Percentiles rank a stretch among this genome's conserved stretches.
Evolutionary conservation across 2,113 vertebrate species (phyloP).

Genomic region (Neogobius melanostomus): DNA sequence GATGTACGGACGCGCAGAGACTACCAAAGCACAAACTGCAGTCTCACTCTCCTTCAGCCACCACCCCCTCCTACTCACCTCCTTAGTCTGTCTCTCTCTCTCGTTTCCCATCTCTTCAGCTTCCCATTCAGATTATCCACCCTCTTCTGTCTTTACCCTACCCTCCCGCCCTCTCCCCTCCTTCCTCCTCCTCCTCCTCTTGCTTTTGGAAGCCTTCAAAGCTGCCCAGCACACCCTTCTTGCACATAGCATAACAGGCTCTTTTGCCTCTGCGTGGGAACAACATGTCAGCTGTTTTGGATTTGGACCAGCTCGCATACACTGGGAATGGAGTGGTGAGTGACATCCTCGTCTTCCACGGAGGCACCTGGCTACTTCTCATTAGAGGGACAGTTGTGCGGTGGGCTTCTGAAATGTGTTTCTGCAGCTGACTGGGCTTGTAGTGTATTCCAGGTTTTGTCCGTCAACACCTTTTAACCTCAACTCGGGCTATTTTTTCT

Average conservation of each 20-base stretch:
- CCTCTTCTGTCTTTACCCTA: slow-evolving; percentile 38
- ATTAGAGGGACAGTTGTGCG: slow-evolving; percentile 18
- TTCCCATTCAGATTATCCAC: slow-evolving; percentile 38
- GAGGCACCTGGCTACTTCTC: slow-evolving; percentile 49
- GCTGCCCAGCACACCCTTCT: slow-evolving; percentile 58
- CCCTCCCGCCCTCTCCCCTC: slow-evolving; percentile 52
- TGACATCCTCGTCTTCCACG: slow-evolving; percentile 54
- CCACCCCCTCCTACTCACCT: slow-evolving; percentile 49
- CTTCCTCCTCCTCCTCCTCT: slow-evolving; percentile 38
- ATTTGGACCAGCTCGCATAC: slow-evolving; percentile 79
- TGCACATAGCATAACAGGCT: slow-evolving; percentile 63
- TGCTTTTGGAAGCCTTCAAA: slow-evolving; percentile 62
- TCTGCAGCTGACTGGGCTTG: slow-evolving; percentile 37
- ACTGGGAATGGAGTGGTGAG: slow-evolving; percentile 78
- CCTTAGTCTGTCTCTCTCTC: slow-evolving; percentile 37
- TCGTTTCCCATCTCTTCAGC: slow-evolving; percentile 10
- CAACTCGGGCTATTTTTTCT: slow-evolving; percentile 21
- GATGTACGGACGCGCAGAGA: slow-evolving; percentile 64
- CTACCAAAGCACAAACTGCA: slow-evolving; percentile 74
- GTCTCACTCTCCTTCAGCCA: slow-evolving; percentile 69
- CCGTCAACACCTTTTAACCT: slow-evolving; percentile 34
- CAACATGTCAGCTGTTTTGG: slow-evolving; percentile 80
- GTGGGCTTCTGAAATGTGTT: slow-evolving; percentile 11
- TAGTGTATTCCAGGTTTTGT: slow-evolving; percentile 23
- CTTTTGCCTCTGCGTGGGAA: slow-evolving; percentile 60